Conservation (phyloP, 1,140 invertebrate genomes). For the Drosophila asahinai region DNA sequence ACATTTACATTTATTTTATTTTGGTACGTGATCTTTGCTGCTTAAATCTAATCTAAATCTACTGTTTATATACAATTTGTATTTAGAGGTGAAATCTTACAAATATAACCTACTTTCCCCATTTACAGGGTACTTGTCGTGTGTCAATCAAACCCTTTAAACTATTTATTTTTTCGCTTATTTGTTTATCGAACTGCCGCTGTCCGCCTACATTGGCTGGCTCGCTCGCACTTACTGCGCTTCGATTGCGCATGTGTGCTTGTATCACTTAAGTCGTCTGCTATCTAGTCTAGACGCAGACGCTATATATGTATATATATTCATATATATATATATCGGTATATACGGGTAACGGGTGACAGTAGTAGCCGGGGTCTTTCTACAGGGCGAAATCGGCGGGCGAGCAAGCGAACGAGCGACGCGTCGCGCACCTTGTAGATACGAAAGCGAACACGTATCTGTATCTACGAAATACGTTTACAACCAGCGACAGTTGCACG, state of each 20-base stretch:
- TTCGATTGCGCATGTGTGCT: slow-evolving; percentile 69
- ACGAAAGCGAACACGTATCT: slow-evolving; percentile 20
- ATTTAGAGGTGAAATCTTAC: too few relatives aligned
- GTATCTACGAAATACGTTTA: slow-evolving; percentile 31
- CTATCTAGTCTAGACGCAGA: slow-evolving; percentile 79
- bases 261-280: slow-evolving; percentile 82
- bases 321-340: slow-evolving; percentile 22
- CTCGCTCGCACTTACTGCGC: slow-evolving; percentile 33
- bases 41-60: too few relatives aligned
- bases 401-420: slow-evolving; percentile 5
- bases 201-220: slow-evolving; percentile 46
- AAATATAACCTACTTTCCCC: neutral
- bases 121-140: slow-evolving; percentile 23
- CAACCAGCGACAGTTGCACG: slow-evolving; percentile 23
- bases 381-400: slow-evolving; percentile 21
- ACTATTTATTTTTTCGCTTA: slow-evolving; percentile 29
- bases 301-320: slow-evolving; percentile 27
- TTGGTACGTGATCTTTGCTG: too few relatives aligned
- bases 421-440: slow-evolving; percentile 46
- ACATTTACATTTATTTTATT: too few relatives aligned
- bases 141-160: slow-evolving; percentile 23
- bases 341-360: slow-evolving; percentile 27
- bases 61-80: too few relatives aligned
- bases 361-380: slow-evolving; percentile 35
- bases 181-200: slow-evolving; percentile 54